These are phyloP conservation scores for Diplolepis rosae DNA, from an alignment of 2,888 invertebrate genomes.

Conservation along the genomic window DNA sequence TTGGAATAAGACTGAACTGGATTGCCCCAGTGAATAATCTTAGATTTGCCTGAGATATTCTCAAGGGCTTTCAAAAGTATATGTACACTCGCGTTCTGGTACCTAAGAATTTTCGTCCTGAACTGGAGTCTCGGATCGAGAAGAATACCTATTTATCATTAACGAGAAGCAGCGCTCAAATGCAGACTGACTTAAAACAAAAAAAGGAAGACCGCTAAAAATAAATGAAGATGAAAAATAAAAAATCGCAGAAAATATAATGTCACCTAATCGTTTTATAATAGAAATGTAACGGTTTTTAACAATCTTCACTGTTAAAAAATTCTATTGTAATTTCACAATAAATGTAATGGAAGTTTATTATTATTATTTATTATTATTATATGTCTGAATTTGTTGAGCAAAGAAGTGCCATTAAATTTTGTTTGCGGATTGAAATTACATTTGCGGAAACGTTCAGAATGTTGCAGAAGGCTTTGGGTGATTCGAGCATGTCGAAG, in stretches of 20 bases:
- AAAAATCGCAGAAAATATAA: too few relatives aligned
- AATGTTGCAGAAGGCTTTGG: too few relatives aligned
- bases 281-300: too few relatives aligned
- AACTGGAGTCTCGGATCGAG: not conserved
- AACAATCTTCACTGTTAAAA: too few relatives aligned
- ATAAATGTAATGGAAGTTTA: not conserved
- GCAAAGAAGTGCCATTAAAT: too few relatives aligned
- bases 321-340: not conserved
- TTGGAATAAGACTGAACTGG: slow-evolving; percentile 28
- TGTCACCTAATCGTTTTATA: too few relatives aligned
- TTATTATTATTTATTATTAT: too few relatives aligned
- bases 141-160: not conserved
- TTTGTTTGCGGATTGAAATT: too few relatives aligned
- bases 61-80: slow-evolving; percentile 21
- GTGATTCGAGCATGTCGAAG: too few relatives aligned
- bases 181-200: not conserved
- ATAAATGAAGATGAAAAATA: not conserved
- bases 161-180: not conserved
- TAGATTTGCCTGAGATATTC: slow-evolving; percentile 26
- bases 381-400: too few relatives aligned
- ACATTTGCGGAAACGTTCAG: too few relatives aligned
- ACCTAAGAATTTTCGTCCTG: not conserved
- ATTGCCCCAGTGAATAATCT: slow-evolving; percentile 27
- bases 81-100: slow-evolving; percentile 1
- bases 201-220: not conserved